Evolutionary conservation across 1,140 invertebrate species (phyloP), one percentile per base, ranked within the genome.

Genomic region (Neodiprion lecontei): DNA sequence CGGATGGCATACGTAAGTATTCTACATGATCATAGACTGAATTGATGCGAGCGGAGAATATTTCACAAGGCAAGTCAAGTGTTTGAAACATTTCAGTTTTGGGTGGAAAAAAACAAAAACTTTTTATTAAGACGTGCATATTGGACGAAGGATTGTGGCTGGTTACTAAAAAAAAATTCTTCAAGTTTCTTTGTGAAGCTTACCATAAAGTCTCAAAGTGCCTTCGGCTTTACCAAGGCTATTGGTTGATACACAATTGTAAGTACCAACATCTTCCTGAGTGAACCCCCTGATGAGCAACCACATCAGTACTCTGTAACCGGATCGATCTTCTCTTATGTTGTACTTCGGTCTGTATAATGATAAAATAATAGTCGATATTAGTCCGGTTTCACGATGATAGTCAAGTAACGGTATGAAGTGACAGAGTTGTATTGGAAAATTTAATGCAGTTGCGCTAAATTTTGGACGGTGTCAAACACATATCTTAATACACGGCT

Each of bases 191-290:
- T 40, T 40, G 28, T 48, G 69, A 79, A 78, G 91, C 92, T 93
- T 88, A 97, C 96, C 95, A 88, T 97, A 97, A 66, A 97, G 90
- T 79, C 95, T 89, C 76, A 97, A 91, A 8, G 93, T 95, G 70
- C 95, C 95, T 85, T 96, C 95, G 53, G 96, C 95, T 83, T 91
- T 93, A 71, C 96, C 96, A 53, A 98, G 88, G 12, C 94, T 95
- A 87, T 97, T 98, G 75, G 95, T 96, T 72, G 96, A 96, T 72
- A 97, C 93, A 84, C 96, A 97, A 84, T 94, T 95, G 90, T 97
- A 98, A 71, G 94, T 94, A 21, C 96, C 96, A 79, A 95, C 94
- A 87, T 98, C 96, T 23, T 91, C 89, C 76, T 91, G 88, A 7
- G 92, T 91, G 85, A 97, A 96, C 81, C 92, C 91, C 79, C 92